Evolutionary conservation across 2,888 invertebrate genomes (phyloP), one percentile per base, ranked within the genome.

Genomic region (Anthrax anthrax): DNA sequence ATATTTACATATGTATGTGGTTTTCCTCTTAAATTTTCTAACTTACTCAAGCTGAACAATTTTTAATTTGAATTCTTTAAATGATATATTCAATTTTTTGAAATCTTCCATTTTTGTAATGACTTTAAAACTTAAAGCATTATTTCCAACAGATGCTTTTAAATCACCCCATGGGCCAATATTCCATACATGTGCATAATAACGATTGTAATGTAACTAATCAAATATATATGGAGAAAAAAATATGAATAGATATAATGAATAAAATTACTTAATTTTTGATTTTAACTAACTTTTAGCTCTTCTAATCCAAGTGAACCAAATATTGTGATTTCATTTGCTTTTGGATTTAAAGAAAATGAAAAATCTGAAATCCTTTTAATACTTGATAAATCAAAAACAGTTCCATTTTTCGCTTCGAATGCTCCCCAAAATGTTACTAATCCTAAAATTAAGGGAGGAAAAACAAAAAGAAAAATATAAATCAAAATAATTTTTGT

Each of bases 371-470:
- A 23, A 13, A 43, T 43, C 14, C 42, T 39, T n/a, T 18, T 39
- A 6, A 47, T 17, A 13, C 14, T 18, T n/a, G 47, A 47, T 6
- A 47, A 18, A 39, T 47, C 39, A 16, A 34, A 18, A 29, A 47
- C 18, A 6, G 19, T 42, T n/a, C 47, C 47, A 14, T 39, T 39
- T 18, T 18, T 32, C 32, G 47, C 39, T 19, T 43, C 43, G 43
- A 47, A 47, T 13, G 18, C 17, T 19, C 47, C 47, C 47, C 47
- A 47, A 43, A 47, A 42, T 43, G 47, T 43, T 17, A 47, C 6
- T 9, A 27, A 12, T 16, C 46, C 46, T 46, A 38, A 23, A 40
- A 18, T 27, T 18, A 6, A n/a, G 14, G 3, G 2, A 37, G 9
- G 18, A 17, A 37, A 27, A 32, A 32, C 3, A 32, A 32, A 39